Evolutionary conservation across 2,888 invertebrate genomes (phyloP).

Genomic region (Leucania comma): DNA sequence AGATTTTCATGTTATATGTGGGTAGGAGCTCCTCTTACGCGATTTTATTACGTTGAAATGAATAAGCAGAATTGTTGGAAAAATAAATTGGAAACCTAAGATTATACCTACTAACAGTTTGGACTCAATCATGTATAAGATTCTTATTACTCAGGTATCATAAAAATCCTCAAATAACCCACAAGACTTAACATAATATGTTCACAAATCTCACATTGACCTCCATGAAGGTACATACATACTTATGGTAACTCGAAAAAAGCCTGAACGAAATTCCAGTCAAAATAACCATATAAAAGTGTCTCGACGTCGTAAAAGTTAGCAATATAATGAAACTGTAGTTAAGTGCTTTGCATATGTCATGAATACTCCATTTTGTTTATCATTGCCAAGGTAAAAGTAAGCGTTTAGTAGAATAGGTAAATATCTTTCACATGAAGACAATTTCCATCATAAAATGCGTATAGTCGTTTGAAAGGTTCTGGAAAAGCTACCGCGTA

Average conservation of each 20-base stretch:
- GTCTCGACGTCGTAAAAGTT: constrained; percentile 60
- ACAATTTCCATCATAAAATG: neutral
- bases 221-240: constrained; percentile 38
- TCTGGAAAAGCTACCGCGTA: neutral
- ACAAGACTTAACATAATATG: constrained; percentile 15
- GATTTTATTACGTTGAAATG: constrained; percentile 47
- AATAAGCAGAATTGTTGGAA: constrained; percentile 10
- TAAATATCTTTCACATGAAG: neutral
- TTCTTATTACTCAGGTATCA: neutral
- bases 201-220: constrained; percentile 33
- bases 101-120: neutral
- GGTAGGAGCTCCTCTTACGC: constrained; percentile 35
- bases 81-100: constrained; percentile 16
- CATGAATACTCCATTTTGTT: constrained; percentile 44
- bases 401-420: constrained; percentile 13
- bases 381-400: constrained; percentile 19
- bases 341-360: constrained; percentile 39
- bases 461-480: neutral
- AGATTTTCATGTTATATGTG: constrained; percentile 59
- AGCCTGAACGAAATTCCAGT: constrained; percentile 40
- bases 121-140: neutral
- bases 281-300: constrained; percentile 61
- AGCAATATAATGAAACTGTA: constrained; percentile 53
- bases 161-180: neutral
- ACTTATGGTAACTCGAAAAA: constrained; percentile 35